Percentiles rank a stretch among this genome's conserved stretches.
Conservation (phyloP, 2,888 invertebrate species). For the Cremastinae sp. region DNA sequence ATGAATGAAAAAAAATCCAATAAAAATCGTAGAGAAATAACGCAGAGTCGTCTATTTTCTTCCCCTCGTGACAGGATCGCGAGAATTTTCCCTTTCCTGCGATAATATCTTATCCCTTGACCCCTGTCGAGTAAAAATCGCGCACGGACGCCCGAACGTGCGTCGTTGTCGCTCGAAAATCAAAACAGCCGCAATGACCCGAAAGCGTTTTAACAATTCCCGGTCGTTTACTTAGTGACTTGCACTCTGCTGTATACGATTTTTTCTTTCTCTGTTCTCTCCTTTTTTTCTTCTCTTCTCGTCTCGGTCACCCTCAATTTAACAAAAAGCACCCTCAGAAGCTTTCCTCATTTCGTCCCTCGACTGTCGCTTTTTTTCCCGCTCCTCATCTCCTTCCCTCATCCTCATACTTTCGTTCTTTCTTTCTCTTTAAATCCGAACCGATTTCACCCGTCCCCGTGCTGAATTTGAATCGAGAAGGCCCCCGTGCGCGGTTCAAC, state of each 20-base stretch:
- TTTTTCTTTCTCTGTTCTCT: slow-evolving; percentile 65
- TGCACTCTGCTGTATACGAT: slow-evolving; percentile 76
- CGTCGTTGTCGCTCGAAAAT: slow-evolving; percentile 63
- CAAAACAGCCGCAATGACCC: slow-evolving; percentile 70
- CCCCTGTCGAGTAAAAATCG: slow-evolving; percentile 30
- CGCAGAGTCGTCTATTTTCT: slow-evolving; percentile 63
- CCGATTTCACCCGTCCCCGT: slow-evolving; percentile 75
- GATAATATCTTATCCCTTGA: slow-evolving; percentile 57
- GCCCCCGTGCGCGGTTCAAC: slow-evolving; percentile 39
- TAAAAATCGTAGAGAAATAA: slow-evolving; percentile 51
- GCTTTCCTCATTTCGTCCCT: background rate
- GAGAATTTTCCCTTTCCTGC: slow-evolving; percentile 53
- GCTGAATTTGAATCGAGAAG: slow-evolving; percentile 77
- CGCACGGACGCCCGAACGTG: slow-evolving; percentile 5
- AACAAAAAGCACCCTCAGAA: too few relatives aligned
- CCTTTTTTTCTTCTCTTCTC: slow-evolving; percentile 53
- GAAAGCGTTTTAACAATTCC: slow-evolving; percentile 78
- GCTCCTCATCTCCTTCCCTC: slow-evolving; percentile 43
- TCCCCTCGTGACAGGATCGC: slow-evolving; percentile 55
- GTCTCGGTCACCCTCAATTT: slow-evolving; percentile 13
- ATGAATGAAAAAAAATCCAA: slow-evolving; percentile 4
- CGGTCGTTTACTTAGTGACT: slow-evolving; percentile 80
- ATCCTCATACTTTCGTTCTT: slow-evolving; percentile 49
- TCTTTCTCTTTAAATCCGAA: slow-evolving; percentile 77
- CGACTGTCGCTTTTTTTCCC: slow-evolving; percentile 13